These are phyloP conservation scores for Entelurus aequoreus DNA, from an alignment of 2,113 vertebrate species.

Conservation along the genomic window DNA sequence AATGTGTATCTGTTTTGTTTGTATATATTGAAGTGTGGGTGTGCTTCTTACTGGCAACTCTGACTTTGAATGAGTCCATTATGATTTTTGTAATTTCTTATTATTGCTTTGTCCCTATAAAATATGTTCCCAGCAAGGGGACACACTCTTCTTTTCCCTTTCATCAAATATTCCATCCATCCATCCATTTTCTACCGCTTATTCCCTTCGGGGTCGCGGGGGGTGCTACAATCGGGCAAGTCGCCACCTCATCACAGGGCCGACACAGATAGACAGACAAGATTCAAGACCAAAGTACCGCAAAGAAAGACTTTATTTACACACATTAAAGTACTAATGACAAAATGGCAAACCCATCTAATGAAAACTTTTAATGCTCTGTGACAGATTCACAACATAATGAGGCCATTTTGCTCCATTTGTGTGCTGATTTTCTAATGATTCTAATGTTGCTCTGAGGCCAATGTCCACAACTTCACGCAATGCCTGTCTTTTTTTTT, in stretches of 20 bases:
- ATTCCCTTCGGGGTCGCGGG: too few relatives aligned
- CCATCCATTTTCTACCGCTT: too few relatives aligned
- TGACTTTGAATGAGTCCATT: conserved; percentile 43
- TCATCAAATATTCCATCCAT: conserved; percentile 36
- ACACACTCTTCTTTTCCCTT: conserved; percentile 41
- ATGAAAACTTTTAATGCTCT: conserved; percentile 29
- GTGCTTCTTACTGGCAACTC: conserved; percentile 31
- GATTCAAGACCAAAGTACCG: conserved; percentile 1
- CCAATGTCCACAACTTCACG: conserved; percentile 9
- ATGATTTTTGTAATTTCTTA: conserved; percentile 42
- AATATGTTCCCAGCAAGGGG: conserved; percentile 37
- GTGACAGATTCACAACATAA: conserved; percentile 19
- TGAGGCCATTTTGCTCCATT: conserved; percentile 29
- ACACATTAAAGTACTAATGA: conserved; percentile 16
- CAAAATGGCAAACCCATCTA: conserved; percentile 6
- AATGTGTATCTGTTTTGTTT: conserved; percentile 21
- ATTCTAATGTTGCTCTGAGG: conserved; percentile 22
- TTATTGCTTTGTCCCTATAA: conserved; percentile 44
- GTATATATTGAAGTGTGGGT: conserved; percentile 20
- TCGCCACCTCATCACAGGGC: too few relatives aligned
- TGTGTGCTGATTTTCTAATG: conserved; percentile 23
- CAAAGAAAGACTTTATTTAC: conserved; percentile 27
- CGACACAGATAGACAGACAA: too few relatives aligned
- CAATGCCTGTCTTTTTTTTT: conserved; percentile 14
- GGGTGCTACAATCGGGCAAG: too few relatives aligned